Evolutionary conservation across 2,113 vertebrate species (phyloP), one percentile per base, ranked within the genome.

Genomic region (Lagopus leucura): DNA sequence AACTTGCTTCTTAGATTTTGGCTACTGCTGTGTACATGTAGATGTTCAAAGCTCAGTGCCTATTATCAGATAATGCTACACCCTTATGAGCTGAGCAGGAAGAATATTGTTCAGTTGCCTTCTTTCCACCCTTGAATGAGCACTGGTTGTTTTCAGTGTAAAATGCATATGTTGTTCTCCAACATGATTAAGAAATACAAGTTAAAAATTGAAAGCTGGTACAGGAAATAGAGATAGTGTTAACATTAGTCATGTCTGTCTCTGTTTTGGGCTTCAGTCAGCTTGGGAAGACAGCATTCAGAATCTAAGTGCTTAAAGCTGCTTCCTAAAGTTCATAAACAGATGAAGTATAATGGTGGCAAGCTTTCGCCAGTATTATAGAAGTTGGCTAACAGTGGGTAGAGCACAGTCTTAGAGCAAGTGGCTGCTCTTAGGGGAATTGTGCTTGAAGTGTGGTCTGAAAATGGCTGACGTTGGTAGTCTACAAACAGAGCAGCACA

Each of bases 261-360:
- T 89, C 74, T 67, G 17, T 75, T 90, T 71, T 81, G 52, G 61
- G 61, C 34, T 88, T 40, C 71, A 86, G 48, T 50, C 22, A 40
- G 25, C 63, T 86, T 61, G 57, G 70, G 72, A 93, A 65, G 43
- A 78, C 78, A 86, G 6, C 8, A 6, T 88, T 86, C 25, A 55
- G 57, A 69, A 60, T 67, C 57, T 82, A 8, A 74, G 22, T 88
- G 22, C 25, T 71, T 89, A 74, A 3, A 42, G n/a, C 61, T 90
- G 52, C 57, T 55, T 30, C 54, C 28, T 32, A 47, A 67, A 64
- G 30, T 78, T 67, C 20, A 10, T 38, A 20, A 40, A 63, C 65
- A 57, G 61, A 69, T 85, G 65, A 82, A 65, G 16, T 61, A 8
- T 60, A 40, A 70, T 54, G 7, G 2, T 82, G 13, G 8, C 47